These are phyloP conservation scores for Hephaestus fuliginosus DNA, from an alignment of 2,797 vertebrate genomes.

Conservation along the genomic window DNA sequence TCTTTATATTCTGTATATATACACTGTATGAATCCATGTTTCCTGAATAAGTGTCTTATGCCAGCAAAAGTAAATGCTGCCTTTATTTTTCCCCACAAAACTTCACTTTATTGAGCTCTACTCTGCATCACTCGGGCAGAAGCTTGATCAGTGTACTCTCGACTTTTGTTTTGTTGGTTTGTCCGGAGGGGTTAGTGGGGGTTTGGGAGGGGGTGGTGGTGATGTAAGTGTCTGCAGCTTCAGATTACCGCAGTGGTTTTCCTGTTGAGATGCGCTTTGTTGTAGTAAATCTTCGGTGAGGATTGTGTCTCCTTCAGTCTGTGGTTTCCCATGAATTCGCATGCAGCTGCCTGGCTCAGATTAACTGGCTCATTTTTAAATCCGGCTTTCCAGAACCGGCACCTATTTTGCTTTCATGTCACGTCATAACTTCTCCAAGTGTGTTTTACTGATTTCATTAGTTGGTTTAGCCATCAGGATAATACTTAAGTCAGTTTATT, in stretches of 20 bases:
- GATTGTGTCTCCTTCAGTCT: neutral
- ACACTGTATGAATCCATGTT: neutral
- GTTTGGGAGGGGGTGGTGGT: neutral
- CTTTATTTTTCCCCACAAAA: conserved; percentile 1
- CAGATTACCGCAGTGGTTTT: conserved; percentile 27
- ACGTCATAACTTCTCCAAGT: neutral
- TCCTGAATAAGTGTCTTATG: conserved; percentile 1
- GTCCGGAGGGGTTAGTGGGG: neutral
- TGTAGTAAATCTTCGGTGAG: neutral
- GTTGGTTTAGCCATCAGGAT: no score
- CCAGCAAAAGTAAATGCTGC: conserved; percentile 12
- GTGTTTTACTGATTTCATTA: neutral
- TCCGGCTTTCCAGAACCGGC: neutral
- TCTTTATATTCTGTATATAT: no score
- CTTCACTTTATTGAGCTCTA: neutral
- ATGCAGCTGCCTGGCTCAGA: neutral
- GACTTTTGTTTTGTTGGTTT: conserved; percentile 44
- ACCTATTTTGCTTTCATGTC: neutral
- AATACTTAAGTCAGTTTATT: neutral
- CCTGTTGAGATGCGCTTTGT: neutral
- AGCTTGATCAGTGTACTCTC: conserved; percentile 62
- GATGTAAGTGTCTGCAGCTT: conserved; percentile 21
- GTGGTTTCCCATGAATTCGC: neutral
- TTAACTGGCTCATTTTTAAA: neutral
- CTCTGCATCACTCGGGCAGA: conserved; percentile 34